Evolutionary conservation across 2,113 vertebrate species (phyloP).

Genomic region (Clarias gariepinus): DNA sequence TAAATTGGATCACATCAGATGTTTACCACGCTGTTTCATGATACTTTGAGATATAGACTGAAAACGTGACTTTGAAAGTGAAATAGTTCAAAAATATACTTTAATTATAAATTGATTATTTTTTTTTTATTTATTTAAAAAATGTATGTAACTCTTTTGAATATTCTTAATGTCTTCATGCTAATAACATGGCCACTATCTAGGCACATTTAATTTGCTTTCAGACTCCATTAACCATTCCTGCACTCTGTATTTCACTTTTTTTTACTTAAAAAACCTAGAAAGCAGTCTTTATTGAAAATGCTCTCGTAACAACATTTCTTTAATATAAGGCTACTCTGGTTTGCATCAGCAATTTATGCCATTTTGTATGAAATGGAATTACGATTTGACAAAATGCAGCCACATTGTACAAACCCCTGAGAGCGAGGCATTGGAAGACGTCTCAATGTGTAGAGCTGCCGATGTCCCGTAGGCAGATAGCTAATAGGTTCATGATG

Average conservation of each 20-base stretch:
- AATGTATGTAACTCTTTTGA: background rate
- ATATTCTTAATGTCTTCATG: background rate
- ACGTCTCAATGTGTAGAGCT: slow-evolving; percentile 35
- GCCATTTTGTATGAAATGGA: slow-evolving; percentile 30
- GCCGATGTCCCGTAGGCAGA: slow-evolving; percentile 52
- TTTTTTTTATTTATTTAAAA: background rate
- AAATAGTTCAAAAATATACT: background rate
- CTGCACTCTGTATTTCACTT: slow-evolving; percentile 26
- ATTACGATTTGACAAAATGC: slow-evolving; percentile 28
- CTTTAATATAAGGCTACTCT: slow-evolving; percentile 10
- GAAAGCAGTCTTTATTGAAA: background rate
- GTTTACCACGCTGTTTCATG: no score
- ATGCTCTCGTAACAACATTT: slow-evolving; percentile 30
- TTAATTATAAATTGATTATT: background rate
- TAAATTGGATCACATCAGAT: no score
- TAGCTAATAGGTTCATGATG: slow-evolving; percentile 64
- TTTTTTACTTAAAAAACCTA: slow-evolving; percentile 21
- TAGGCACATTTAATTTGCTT: background rate
- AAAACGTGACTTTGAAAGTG: background rate
- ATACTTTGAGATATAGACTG: background rate
- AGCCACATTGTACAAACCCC: slow-evolving; percentile 21
- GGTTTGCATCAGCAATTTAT: slow-evolving; percentile 33
- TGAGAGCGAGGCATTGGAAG: slow-evolving; percentile 16
- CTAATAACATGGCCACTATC: background rate
- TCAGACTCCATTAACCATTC: slow-evolving; percentile 33